phyloP scores from a whole-genome alignment of 2,888 invertebrate genomes.

The Bellardia pandia region DNA sequence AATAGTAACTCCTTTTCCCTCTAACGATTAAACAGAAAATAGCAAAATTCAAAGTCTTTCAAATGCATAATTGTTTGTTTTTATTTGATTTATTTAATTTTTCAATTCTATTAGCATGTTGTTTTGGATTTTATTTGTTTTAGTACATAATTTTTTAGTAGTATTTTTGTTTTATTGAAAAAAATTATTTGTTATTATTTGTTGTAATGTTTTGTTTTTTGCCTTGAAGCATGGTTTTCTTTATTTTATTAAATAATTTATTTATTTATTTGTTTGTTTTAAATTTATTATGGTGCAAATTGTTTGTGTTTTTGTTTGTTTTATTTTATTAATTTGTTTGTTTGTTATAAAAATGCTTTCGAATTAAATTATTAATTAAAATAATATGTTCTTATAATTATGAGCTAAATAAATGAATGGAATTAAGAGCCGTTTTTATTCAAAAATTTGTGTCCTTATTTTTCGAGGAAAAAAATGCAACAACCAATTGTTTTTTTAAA shows the following conservation, averaged over 20 bases:
- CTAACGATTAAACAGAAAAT: background rate
- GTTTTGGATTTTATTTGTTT: conserved; percentile 46
- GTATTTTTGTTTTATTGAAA: conserved; percentile 61
- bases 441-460: background rate
- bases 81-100: conserved; percentile 73
- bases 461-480: conserved; percentile 25
- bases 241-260: conserved; percentile 72
- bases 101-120: conserved; percentile 82
- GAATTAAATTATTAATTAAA: conserved; percentile 23
- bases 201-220: conserved; percentile 40
- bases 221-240: conserved; percentile 63
- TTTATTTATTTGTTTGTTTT: conserved; percentile 56
- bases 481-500: conserved; percentile 52
- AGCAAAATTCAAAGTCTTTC: conserved; percentile 51
- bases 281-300: conserved; percentile 66
- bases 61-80: conserved; percentile 70
- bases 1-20: too few species aligned
- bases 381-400: background rate
- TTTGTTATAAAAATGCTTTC: conserved; percentile 51
- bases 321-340: background rate
- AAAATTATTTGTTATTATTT: conserved; percentile 36
- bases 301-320: conserved; percentile 17
- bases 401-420: background rate
- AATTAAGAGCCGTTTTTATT: conserved; percentile 25
- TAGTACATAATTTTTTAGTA: conserved; percentile 59